phyloP scores from a whole-genome alignment of 37 sponge, comb jelly and placozoan species.

The Theonella swinhoei region DNA sequence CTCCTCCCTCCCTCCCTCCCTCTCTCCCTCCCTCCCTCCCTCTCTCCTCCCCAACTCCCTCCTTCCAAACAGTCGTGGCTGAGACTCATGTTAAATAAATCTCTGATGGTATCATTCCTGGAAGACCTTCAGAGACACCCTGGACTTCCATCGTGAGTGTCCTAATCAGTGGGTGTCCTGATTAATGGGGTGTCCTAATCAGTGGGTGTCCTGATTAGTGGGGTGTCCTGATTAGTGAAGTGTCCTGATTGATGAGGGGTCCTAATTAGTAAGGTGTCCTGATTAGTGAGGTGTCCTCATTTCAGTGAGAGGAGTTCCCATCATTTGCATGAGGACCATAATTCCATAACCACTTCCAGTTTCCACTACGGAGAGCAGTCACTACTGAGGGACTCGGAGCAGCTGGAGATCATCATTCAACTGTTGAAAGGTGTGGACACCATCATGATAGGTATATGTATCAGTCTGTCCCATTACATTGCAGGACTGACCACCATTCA shows the following conservation, averaged over 20 bases:
- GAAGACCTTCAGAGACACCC: conserved; percentile 67
- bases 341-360: conserved; percentile 17
- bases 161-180: no score
- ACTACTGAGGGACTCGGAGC: conserved; percentile 40
- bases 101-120: conserved; percentile 41
- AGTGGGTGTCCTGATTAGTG: no score
- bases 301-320: no score
- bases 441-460: neutral
- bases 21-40: neutral
- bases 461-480: neutral
- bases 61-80: conserved; percentile 64
- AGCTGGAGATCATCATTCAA: conserved; percentile 31
- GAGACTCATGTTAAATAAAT: conserved; percentile 43
- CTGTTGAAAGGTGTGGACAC: conserved; percentile 10
- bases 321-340: no score
- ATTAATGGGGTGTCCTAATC: no score
- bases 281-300: no score
- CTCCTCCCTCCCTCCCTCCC: neutral
- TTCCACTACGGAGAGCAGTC: conserved; percentile 47
- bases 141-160: conserved; percentile 54
- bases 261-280: no score
- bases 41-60: neutral
- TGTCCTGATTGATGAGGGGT: no score
- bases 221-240: no score
- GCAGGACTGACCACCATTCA: conserved; percentile 29